Conservation (phyloP, 2,113 vertebrate species). For the Myrmecobius fasciatus region DNA sequence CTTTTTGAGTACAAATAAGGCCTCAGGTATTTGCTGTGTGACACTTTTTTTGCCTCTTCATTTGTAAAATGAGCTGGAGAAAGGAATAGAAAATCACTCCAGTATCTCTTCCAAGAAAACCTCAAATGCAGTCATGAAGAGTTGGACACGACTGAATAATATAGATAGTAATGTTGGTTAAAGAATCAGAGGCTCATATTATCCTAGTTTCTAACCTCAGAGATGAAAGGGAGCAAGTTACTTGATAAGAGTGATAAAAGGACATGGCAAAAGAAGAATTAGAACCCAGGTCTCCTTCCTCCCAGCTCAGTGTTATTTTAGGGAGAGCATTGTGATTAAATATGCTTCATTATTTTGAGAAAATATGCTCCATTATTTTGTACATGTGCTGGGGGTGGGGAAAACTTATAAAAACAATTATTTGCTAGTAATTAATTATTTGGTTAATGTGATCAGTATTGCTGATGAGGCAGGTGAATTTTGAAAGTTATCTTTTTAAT, state of each 20-base stretch:
- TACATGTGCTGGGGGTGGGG: background rate
- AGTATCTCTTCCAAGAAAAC: background rate
- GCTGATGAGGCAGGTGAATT: background rate
- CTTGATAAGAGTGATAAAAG: constrained; percentile 10
- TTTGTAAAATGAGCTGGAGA: background rate
- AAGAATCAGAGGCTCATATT: background rate
- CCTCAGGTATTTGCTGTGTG: background rate
- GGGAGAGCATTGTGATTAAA: background rate
- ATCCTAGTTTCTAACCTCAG: background rate
- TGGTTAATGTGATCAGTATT: background rate
- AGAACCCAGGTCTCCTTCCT: constrained; percentile 1
- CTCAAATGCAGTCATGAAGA: background rate
- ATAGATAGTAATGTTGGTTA: background rate
- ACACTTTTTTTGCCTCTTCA: background rate
- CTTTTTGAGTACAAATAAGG: background rate
- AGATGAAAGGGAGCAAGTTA: background rate
- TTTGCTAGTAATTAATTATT: background rate
- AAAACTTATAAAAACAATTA: background rate
- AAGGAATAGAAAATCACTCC: background rate
- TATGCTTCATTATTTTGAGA: background rate
- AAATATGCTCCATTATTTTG: no score
- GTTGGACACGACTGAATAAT: background rate
- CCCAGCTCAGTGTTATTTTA: background rate
- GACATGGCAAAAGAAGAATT: constrained; percentile 30
- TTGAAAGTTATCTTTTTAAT: background rate